Evolutionary conservation across 1,140 invertebrate species (phyloP), one percentile per base, ranked within the genome.

Genomic region (Akabosia matsudoensis): DNA sequence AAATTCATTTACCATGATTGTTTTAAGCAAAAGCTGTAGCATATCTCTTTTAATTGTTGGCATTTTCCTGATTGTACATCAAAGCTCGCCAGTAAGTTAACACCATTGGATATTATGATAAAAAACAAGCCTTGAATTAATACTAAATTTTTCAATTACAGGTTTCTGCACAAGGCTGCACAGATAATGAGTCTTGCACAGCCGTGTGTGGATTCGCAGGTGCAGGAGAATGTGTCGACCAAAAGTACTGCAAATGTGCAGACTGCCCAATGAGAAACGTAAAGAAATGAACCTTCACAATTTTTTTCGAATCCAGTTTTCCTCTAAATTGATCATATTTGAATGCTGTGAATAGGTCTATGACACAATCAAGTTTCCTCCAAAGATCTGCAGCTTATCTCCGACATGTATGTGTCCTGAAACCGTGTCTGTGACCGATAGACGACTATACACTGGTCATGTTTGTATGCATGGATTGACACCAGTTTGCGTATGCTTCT

Each of bases 201-300:
- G 61, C 28, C 31, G 26, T 67, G 7, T 67, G 61, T 67, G 61
- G 61, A 4, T 67, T 30, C n/a, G 61, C 61, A 16, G 61, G 61
- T 13, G 30, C 7, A 10, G 61, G 61, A 13, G 10, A 67, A 67
- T 67, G 61, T n/a, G 28, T 31, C 1, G 22, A 67, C 61, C 26
- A 30, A 7, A 67, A 28, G 61, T 67, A 67, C 61, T 67, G 61
- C 61, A 67, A 30, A n/a, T 67, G 61, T 31, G 24, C 24, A 28
- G 31, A 28, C 31, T 67, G 61, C 22, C 61, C 61, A 7, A 7
- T 10, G 14, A 7, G 54, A 56, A 56, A 22, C 24, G 54, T 56
- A 56, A 56, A 13, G 3, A 56, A 56, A 56, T 18, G 24, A 56
- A 56, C n/a, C 18, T 45, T n/a, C 14, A 56, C 54, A 56, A 56